Base-by-base conservation (phyloP, 2,888 invertebrate genomes). In the Pediacus dermestoides region DNA sequence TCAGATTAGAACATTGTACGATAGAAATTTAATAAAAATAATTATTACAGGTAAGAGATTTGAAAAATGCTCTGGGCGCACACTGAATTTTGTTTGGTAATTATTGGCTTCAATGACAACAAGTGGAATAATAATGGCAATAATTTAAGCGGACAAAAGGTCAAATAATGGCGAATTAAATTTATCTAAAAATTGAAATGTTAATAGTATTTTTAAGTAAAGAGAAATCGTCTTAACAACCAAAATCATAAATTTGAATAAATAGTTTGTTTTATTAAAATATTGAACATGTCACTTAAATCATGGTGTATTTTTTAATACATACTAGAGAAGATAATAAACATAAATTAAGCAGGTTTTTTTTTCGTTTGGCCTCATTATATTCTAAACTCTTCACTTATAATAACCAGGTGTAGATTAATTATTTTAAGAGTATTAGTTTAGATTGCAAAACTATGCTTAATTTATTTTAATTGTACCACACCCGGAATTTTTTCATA, bases 271-370 rank as follows among this genome's bases (percentile, higher is more conserved):
- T 28, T 28, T 28, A 3, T 28, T 15, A 7, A 14, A 37, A 37
- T 23, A 31, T 21, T 16, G 26, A 31, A 16, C 21, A 31, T 36
- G 40, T 36, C 35, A 18, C 16, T 31, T 35, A 31, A 26, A 34
- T 26, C 33, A 26, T 26, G 26, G 34, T 34, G 23, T 33, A 22
- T 22, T 26, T 34, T 26, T 3, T 21, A 16, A 12, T 13, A 34
- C 12, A 27, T 9, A 33, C n/a, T 27, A 26, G 27, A 16, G 26
- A 31, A 23, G 15, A 15, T 34, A 28, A 38, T 38, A 33, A 38
- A 38, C 42, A 42, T 42, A 42, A 38, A 42, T 42, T 38, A 42
- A 38, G 36, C 37, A 21, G 31, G 42, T 42, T 42, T 42, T 21
- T 37, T 3, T 28, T 10, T 23, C 23, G n/a, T 16, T 33, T 34